These are phyloP conservation scores for Marisa cornuarietis DNA, from an alignment of 1,140 invertebrate genomes.

Conservation along the genomic window DNA sequence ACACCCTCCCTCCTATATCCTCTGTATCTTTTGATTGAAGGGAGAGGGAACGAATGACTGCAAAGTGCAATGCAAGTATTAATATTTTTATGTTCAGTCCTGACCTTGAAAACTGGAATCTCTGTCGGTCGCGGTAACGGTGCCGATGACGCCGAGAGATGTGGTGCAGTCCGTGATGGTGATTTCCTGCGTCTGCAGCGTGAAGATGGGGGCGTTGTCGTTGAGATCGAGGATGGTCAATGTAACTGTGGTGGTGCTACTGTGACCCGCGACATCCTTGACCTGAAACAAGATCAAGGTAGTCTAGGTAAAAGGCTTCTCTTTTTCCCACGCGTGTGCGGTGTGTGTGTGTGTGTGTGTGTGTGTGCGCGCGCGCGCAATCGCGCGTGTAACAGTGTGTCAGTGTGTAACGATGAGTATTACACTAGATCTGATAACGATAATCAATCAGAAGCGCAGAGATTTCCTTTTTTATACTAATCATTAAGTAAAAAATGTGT, in stretches of 20 bases:
- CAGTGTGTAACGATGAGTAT: background rate
- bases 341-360: background rate
- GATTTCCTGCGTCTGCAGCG: background rate
- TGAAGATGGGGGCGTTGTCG: constrained; percentile 35
- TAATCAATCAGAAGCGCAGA: background rate
- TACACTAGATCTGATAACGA: too few relatives aligned
- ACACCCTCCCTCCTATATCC: background rate
- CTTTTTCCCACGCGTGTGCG: background rate
- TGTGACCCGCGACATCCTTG: constrained; percentile 1
- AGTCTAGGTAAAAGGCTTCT: background rate
- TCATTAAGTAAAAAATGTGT: background rate
- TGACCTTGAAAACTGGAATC: background rate
- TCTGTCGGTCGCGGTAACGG: background rate
- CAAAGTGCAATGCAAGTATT: too few relatives aligned
- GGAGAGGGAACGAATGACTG: background rate
- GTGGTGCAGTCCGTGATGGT: background rate
- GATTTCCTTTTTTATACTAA: too few relatives aligned
- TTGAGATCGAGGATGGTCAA: constrained; percentile 35
- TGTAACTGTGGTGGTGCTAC: constrained; percentile 29
- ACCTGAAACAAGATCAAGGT: background rate
- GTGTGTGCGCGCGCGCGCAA: background rate
- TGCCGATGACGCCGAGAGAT: background rate
- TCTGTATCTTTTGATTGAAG: background rate
- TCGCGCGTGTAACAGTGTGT: background rate
- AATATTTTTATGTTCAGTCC: too few relatives aligned